Evolutionary conservation across 1,140 invertebrate species (phyloP).

Genomic region (Anagrus nilaparvatae): DNA sequence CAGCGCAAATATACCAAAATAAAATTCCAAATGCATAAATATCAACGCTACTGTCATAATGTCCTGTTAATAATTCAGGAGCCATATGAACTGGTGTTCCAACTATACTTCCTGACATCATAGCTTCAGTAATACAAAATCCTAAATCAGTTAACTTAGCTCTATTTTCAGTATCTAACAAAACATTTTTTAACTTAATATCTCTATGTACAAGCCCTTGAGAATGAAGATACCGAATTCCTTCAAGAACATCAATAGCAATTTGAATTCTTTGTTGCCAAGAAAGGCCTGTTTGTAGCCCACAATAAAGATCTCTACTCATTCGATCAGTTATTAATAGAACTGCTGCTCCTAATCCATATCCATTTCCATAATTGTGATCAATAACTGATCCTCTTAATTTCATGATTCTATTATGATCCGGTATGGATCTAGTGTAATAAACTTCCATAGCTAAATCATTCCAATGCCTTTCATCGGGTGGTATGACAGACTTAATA

Average conservation of each 20-base stretch:
- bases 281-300: conserved; percentile 60
- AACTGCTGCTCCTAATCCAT: conserved; percentile 59
- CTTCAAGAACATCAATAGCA: conserved; percentile 73
- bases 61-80: conserved; percentile 71
- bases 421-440: conserved; percentile 74
- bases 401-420: conserved; percentile 73
- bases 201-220: conserved; percentile 78
- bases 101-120: conserved; percentile 79
- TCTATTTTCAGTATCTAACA: conserved; percentile 63
- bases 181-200: conserved; percentile 84
- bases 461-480: conserved; percentile 85
- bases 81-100: conserved; percentile 91
- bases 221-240: conserved; percentile 79
- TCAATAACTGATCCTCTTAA: conserved; percentile 78
- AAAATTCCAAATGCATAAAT: conserved; percentile 87
- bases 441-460: conserved; percentile 89
- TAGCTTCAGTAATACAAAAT: conserved; percentile 85
- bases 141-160: conserved; percentile 83
- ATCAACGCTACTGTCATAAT: conserved; percentile 79
- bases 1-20: conserved; percentile 86
- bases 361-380: conserved; percentile 54
- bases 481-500: conserved; percentile 84
- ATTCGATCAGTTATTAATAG: conserved; percentile 68
- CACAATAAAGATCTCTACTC: conserved; percentile 70
- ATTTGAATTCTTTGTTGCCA: conserved; percentile 62